Conservation (phyloP, 1,140 invertebrate genomes). For the Coptotermes formosanus region DNA sequence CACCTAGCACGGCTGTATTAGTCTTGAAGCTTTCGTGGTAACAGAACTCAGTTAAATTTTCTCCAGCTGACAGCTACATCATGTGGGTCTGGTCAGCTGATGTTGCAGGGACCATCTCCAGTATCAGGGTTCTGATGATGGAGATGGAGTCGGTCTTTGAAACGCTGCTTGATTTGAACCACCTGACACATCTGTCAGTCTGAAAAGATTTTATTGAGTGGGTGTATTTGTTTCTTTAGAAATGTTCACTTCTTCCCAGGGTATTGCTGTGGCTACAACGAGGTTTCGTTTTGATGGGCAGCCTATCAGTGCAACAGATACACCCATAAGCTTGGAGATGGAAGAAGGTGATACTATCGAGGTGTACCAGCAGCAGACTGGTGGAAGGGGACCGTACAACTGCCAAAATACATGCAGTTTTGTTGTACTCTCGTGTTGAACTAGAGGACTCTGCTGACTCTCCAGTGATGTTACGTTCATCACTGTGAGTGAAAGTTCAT, state of each 20-base stretch:
- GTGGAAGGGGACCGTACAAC: conserved; percentile 52
- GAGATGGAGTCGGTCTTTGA: no score
- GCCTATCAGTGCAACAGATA: conserved; percentile 91
- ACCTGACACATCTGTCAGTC: no score
- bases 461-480: no score
- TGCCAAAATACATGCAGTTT: background rate
- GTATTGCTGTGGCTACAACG: conserved; percentile 81
- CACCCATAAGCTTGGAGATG: conserved; percentile 86
- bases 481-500: no score
- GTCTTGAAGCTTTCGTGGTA: no score
- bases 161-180: no score
- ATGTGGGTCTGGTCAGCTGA: no score
- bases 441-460: background rate
- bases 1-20: no score
- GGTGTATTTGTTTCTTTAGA: background rate
- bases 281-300: conserved; percentile 92
- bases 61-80: no score
- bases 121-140: no score
- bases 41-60: no score
- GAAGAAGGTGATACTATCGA: conserved; percentile 95
- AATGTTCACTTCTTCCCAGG: conserved; percentile 48
- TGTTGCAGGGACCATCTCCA: no score
- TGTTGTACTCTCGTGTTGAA: background rate
- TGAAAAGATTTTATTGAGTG: background rate
- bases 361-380: conserved; percentile 92